Evolutionary conservation across 2,888 invertebrate genomes (phyloP).

Genomic region (Dysmachus trigonus): DNA sequence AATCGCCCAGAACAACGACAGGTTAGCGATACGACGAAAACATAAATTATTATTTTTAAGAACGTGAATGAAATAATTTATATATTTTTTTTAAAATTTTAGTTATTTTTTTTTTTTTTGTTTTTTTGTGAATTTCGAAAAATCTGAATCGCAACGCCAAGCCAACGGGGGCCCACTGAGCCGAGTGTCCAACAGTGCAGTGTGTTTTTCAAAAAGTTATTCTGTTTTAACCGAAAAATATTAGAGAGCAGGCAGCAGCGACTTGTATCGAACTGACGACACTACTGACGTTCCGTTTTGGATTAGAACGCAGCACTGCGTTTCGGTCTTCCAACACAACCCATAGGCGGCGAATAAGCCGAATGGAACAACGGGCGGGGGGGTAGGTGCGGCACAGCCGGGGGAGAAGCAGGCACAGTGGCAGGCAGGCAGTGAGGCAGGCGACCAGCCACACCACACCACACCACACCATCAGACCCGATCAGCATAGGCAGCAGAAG

Average conservation of each 20-base stretch:
- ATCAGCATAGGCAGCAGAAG: conserved; percentile 33
- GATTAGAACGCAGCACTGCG: conserved; percentile 52
- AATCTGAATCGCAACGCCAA: background rate
- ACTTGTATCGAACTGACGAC: conserved; percentile 57
- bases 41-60: background rate
- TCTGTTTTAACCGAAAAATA: conserved; percentile 52
- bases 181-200: background rate
- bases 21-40: background rate
- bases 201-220: conserved; percentile 44
- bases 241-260: conserved; percentile 56
- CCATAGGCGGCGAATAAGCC: conserved; percentile 31
- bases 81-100: background rate
- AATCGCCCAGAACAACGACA: background rate
- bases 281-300: conserved; percentile 54
- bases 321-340: conserved; percentile 46
- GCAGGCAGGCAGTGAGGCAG: conserved; percentile 22
- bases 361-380: conserved; percentile 26
- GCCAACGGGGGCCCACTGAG: background rate
- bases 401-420: conserved; percentile 17
- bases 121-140: background rate
- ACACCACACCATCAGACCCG: conserved; percentile 2
- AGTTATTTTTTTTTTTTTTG: background rate
- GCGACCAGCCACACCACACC: conserved; percentile 7
- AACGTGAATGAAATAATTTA: background rate
- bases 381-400: background rate